A percentile compares a stretch with the other conserved stretches of the same genome.
phyloP scores from a whole-genome alignment of 1,140 invertebrate species.

The Metaphire vulgaris region DNA sequence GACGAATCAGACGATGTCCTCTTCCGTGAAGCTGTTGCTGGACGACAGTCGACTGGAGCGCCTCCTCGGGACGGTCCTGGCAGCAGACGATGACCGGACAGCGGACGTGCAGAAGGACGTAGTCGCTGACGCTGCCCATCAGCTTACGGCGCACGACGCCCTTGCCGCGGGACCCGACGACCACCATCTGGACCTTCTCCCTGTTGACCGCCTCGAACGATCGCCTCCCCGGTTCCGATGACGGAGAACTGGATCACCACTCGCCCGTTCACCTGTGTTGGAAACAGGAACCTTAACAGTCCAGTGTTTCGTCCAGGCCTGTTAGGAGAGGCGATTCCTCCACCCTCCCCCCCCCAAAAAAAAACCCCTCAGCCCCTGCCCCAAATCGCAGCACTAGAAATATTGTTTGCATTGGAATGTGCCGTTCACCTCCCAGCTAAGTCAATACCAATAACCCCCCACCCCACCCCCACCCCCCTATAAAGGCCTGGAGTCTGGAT shows the following conservation, averaged over 20 bases:
- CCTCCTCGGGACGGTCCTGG: conserved; percentile 2
- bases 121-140: conserved; percentile 23
- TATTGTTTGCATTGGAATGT: too few relatives aligned
- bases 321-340: too few relatives aligned
- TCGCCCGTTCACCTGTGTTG: neutral
- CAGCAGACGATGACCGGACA: conserved; percentile 18
- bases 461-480: too few relatives aligned
- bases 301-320: too few relatives aligned
- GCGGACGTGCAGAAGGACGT: conserved; percentile 14
- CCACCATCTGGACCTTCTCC: conserved; percentile 17
- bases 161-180: conserved; percentile 16
- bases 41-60: neutral
- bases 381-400: too few relatives aligned
- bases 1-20: too few relatives aligned
- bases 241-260: neutral
- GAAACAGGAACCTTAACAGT: too few relatives aligned
- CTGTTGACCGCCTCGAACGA: conserved; percentile 14
- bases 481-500: too few relatives aligned
- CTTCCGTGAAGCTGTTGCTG: neutral
- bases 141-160: conserved; percentile 14
- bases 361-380: too few relatives aligned
- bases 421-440: too few relatives aligned
- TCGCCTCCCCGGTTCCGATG: conserved; percentile 16
- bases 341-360: too few relatives aligned
- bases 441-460: too few relatives aligned